Conservation (phyloP, 2,113 vertebrate genomes). For the Malurus cyaneus region DNA sequence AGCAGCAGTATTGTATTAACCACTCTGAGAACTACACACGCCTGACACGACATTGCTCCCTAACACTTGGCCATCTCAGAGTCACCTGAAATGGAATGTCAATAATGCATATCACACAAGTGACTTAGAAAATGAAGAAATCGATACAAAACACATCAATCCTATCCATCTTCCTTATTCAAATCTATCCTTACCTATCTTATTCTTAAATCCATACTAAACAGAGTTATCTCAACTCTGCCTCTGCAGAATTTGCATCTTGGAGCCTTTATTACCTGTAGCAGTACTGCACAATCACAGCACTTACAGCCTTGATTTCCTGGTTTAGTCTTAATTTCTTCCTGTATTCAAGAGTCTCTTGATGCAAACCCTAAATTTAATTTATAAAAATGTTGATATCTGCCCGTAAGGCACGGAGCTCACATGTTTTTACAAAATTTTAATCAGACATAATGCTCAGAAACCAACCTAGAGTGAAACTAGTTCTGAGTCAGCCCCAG, state of each 20-base stretch:
- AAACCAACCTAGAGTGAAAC: neutral
- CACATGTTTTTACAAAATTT: rapidly evolving
- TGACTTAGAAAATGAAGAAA: slow-evolving; percentile 3
- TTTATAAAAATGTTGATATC: neutral
- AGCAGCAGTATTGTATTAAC: neutral
- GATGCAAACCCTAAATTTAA: neutral
- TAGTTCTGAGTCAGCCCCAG: neutral
- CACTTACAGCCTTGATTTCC: neutral
- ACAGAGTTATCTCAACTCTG: neutral
- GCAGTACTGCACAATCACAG: neutral
- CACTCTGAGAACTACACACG: neutral
- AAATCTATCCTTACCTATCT: neutral
- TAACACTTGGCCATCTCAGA: neutral
- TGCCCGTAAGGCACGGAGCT: neutral
- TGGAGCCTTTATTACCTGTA: neutral
- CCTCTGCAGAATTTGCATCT: neutral
- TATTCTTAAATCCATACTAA: neutral
- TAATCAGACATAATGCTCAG: neutral
- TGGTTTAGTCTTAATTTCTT: neutral
- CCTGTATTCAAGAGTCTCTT: neutral
- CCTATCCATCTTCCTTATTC: neutral
- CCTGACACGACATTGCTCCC: neutral
- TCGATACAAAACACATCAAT: neutral
- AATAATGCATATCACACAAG: neutral
- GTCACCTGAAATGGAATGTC: neutral